Evolutionary conservation across 2,113 vertebrate genomes (phyloP), one percentile per base, ranked within the genome.

Genomic region (Phalacrocorax carbo): DNA sequence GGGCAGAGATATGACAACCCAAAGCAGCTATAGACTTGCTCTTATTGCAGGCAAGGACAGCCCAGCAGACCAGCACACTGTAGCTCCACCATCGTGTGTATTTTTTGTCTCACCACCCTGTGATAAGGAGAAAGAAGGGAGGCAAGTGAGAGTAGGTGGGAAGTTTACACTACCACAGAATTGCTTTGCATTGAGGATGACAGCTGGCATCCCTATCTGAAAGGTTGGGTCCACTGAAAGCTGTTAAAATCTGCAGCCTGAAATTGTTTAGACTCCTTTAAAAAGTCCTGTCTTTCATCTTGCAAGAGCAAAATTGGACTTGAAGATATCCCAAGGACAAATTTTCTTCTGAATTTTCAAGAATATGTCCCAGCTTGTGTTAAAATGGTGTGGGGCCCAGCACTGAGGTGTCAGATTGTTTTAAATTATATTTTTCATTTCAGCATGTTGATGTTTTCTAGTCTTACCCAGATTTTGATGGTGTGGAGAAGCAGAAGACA

Each of bases 361-460:
- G 61, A 79, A 44, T 70, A 57, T 0, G 7, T 89, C 95, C 73
- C 86, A 94, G 86, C 73, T 88, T 94, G 92, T 65, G 90, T 77
- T 93, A 85, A 93, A 94, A 94, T 94, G 81, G 91, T 77, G 48
- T 82, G 72, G 77, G 92, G 86, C 95, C 91, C 96, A 97, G 88
- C 70, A 46, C 14, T 7, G 86, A 88, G 44, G 86, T 94, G 93
- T 97, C 86, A 90, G 85, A 90, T 97, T 92, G 86, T 86, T 97
- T 95, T 87, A 94, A 92, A 92, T 86, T 13, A 32, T 94, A 92
- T 93, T 93, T 97, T 95, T 92, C 77, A 77, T 92, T 89, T 87
- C 92, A 88, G 44, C 73, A 86, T 94, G 86, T 96, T 95, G 94
- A 65, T 87, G 81, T 89, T 95, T 96, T 89, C 88, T 94, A 95